Base-by-base conservation (phyloP, 2,888 invertebrate species). In the Epirrita christyi region DNA sequence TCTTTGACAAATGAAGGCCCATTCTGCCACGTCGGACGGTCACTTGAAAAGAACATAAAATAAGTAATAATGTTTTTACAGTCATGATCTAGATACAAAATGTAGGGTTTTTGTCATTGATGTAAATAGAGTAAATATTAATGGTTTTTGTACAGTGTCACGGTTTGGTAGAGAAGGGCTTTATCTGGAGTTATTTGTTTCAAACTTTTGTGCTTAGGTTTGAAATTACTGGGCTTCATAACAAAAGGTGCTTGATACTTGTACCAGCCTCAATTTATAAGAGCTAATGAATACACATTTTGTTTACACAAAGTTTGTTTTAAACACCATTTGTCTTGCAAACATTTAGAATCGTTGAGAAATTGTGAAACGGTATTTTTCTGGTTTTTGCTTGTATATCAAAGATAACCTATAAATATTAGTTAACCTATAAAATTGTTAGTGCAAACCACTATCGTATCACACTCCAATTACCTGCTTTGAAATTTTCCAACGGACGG, bases 1-100 rank as follows among this genome's bases (percentile, higher is more conserved):
- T 52, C 32, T 38, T 48, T 55, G 66, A 59, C 63, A 59, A 63
- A 59, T 61, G 57, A 59, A 57, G 28, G 36, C 32, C 40, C 44
- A 46, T 55, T 52, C 46, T 41, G 21, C 10, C 45, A n/a, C 14
- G 28, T 46, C n/a, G 15, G 37, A 56, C 43, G 43, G 47, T 44
- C 61, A 54, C 32, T 55, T 59, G 53, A 50, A 44, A 46, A 34
- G 29, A 51, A 34, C 41, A 45, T 51, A 46, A 42, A 32, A 45
- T 32, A 27, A 14, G 13, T 15, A 37, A 9, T 10, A 9, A 14
- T 27, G n/a, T n/a, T n/a, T 27, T 48, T 42, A 36, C 8, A n/a
- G 38, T 38, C 27, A 28, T 51, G 14, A 28, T 37, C 14, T 32
- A 43, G 42, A 50, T 28, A 42, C 36, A 42, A 48, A 36, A 42